Base-by-base conservation (phyloP, 2,797 vertebrate genomes). In the Picus viridis region DNA sequence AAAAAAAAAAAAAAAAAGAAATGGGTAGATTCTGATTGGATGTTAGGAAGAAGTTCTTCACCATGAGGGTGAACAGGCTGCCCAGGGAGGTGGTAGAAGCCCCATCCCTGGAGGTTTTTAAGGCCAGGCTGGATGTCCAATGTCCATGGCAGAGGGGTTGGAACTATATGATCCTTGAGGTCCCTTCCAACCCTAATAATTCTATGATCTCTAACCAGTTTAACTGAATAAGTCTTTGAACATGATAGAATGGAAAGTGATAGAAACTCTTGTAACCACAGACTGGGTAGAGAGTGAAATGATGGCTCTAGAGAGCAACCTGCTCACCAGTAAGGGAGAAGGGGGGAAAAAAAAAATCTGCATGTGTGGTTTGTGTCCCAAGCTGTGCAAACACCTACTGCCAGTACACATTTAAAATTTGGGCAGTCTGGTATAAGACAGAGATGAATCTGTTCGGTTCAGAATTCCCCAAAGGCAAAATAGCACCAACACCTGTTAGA, bases 171-270 rank as follows among this genome's bases (percentile, higher is more conserved):
- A 39, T 39, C 39, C 39, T 39, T 39, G 39, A 39, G 12, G 39
- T 39, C 39, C 39, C 39, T 39, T 39, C 39, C 39, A 39, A 39
- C 39, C 39, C 39, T 39, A 39, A 39, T 5, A 39, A 39, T 39
- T 39, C 53, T 75, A 18, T 54, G 80, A 58, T 69, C 5, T 61
- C 30, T 47, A 71, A 83, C 62, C 75, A 88, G 70, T 86, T 89
- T 83, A 87, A 88, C 54, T 77, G 58, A 90, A 59, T 34, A 69
- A 83, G 56, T 27, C 34, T 9, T 85, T 51, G 34, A 89, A 57
- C 29, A 8, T 15, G 41, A 23, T 23, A 43, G 77, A 80, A 89
- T 26, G 7, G 18, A 56, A 92, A 78, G 29, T 4, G 5, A 77
- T 47, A 65, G 54, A 47, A 65, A 69, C 47, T 56, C 23, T 51